These are phyloP conservation scores for Dromococcyx pavoninus DNA, from an alignment of 2,797 vertebrate species.

Conservation along the genomic window DNA sequence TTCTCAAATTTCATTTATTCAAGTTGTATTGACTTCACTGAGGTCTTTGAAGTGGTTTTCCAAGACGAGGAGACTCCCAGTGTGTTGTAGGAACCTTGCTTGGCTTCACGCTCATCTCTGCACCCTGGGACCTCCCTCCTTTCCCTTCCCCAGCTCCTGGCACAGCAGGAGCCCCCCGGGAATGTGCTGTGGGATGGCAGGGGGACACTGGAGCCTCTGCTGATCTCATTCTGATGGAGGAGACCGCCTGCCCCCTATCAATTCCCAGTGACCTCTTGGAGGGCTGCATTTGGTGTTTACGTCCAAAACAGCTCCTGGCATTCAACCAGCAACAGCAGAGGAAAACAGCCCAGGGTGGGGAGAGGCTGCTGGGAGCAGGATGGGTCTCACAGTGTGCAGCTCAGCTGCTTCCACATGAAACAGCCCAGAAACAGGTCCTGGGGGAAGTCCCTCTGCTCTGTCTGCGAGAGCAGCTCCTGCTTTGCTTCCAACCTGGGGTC, in stretches of 20 bases:
- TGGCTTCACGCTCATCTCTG: fast-evolving
- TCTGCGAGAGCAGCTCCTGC: background rate
- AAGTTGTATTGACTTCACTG: no score
- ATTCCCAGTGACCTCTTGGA: background rate
- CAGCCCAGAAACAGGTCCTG: fast-evolving
- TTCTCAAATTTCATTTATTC: no score
- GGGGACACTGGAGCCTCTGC: background rate
- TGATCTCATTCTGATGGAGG: background rate
- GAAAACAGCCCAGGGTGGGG: background rate
- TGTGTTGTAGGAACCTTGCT: background rate
- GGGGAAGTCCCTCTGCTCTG: no score
- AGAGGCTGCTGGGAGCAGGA: background rate
- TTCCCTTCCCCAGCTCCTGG: background rate
- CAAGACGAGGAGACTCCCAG: background rate
- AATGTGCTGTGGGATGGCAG: background rate
- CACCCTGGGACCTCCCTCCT: fast-evolving
- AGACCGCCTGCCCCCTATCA: background rate
- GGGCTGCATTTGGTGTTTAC: background rate
- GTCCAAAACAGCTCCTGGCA: background rate
- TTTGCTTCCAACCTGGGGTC: background rate
- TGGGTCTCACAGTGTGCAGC: background rate
- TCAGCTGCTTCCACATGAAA: background rate
- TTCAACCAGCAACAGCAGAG: background rate
- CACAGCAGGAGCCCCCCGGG: background rate
- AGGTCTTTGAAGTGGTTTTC: background rate